Evolutionary conservation across 2,113 vertebrate genomes (phyloP).

Genomic region (Apistogramma diplotaenia): DNA sequence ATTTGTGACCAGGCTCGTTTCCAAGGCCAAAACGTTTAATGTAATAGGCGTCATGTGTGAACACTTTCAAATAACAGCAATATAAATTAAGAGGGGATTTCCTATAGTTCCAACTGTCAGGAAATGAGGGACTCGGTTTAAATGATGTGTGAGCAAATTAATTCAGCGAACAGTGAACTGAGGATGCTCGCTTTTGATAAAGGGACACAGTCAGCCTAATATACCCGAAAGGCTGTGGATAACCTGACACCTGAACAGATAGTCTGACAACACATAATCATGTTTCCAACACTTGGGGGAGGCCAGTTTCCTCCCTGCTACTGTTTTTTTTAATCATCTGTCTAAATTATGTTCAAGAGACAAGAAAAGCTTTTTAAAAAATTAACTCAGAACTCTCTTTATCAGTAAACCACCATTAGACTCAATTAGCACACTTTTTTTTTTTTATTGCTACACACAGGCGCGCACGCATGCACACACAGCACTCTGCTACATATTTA

Average conservation of each 20-base stretch:
- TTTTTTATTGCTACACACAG: not conserved
- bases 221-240: not conserved
- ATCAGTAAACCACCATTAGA: constrained; percentile 74
- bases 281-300: not conserved
- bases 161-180: constrained; percentile 82
- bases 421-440: constrained; percentile 42
- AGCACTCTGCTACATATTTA: constrained; percentile 29
- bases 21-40: constrained; percentile 95
- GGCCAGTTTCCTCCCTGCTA: not conserved
- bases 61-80: constrained; percentile 92
- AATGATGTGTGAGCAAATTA: constrained; percentile 94
- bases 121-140: constrained; percentile 86
- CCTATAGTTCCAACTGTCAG: constrained; percentile 91
- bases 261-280: not conserved
- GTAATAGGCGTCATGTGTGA: constrained; percentile 93
- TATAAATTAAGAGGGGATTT: constrained; percentile 95
- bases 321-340: not conserved
- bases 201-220: constrained; percentile 17
- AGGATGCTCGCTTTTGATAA: constrained; percentile 61
- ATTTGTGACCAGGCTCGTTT: constrained; percentile 91
- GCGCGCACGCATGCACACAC: not conserved
- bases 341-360: not conserved
- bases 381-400: constrained; percentile 63
- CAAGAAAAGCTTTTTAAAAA: constrained; percentile 25
- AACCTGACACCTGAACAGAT: not conserved